Percentiles rank a stretch among this genome's conserved stretches.
Evolutionary conservation across 2,888 invertebrate genomes (phyloP).

Genomic region (Lottia gigantea): DNA sequence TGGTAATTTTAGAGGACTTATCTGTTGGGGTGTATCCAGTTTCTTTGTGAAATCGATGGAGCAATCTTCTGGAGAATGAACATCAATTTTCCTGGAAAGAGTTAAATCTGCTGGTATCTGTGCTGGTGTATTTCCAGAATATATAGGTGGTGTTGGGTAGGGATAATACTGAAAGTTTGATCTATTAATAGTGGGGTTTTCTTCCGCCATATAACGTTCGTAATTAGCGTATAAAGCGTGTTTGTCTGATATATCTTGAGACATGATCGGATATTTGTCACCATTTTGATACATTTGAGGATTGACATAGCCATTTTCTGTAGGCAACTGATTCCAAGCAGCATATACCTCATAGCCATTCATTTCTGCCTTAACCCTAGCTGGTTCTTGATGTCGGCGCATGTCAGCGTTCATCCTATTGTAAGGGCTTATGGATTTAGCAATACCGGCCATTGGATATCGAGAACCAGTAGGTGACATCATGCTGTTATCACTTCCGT

Average conservation of each 20-base stretch:
- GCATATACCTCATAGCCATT: constrained; percentile 1
- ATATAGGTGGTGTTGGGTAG: background rate
- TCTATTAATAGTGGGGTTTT: background rate
- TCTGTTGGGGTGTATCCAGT: background rate
- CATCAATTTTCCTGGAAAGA: background rate
- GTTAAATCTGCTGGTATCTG: constrained; percentile 1
- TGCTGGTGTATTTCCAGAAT: background rate
- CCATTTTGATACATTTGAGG: constrained; percentile 4
- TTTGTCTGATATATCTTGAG: background rate
- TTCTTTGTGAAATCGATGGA: background rate
- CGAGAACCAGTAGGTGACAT: background rate
- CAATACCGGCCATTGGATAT: background rate
- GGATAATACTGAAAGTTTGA: background rate
- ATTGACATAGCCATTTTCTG: background rate
- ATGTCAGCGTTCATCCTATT: background rate
- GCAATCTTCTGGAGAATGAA: background rate
- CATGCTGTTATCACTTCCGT: constrained; percentile 22
- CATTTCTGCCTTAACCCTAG: background rate
- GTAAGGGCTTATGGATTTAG: background rate
- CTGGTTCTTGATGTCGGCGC: background rate
- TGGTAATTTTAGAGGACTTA: background rate
- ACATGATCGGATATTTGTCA: background rate
- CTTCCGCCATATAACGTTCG: background rate
- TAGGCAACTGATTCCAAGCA: background rate
- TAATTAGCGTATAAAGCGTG: background rate